Evolutionary conservation across 2,888 invertebrate species (phyloP).

Genomic region (Caradrina clavipalpis): DNA sequence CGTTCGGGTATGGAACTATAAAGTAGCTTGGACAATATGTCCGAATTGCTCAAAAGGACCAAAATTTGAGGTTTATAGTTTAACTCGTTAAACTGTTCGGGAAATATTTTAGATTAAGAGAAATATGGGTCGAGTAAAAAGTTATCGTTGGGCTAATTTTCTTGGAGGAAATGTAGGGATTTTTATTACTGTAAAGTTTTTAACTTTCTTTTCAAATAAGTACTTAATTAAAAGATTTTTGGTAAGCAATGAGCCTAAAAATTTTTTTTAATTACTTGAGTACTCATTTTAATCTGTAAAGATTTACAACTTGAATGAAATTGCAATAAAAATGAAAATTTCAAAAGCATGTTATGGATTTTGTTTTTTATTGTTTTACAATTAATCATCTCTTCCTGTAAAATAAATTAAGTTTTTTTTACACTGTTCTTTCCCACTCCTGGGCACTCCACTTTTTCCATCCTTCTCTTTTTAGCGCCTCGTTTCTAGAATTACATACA

Average conservation of each 20-base stretch:
- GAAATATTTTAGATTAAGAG: conserved; percentile 36
- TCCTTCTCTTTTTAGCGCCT: too few relatives aligned
- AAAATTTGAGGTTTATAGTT: conserved; percentile 41
- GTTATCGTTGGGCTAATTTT: conserved; percentile 17
- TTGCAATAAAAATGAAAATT: neutral
- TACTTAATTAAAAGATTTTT: neutral
- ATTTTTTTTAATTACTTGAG: too few relatives aligned
- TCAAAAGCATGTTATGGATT: too few relatives aligned
- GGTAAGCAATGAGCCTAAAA: too few relatives aligned
- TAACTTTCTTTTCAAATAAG: neutral
- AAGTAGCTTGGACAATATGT: conserved; percentile 39
- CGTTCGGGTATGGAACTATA: conserved; percentile 46
- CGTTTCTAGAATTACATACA: too few relatives aligned
- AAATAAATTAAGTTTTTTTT: too few relatives aligned
- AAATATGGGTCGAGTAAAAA: conserved; percentile 32
- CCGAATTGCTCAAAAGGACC: conserved; percentile 31
- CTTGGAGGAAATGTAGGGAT: neutral
- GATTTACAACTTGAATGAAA: too few relatives aligned
- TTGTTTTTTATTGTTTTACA: too few relatives aligned
- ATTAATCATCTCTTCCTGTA: too few relatives aligned
- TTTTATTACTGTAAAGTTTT: conserved; percentile 7
- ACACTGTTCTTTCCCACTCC: too few relatives aligned
- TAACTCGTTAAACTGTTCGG: conserved; percentile 33
- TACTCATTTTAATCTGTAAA: too few relatives aligned
- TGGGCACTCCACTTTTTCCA: too few relatives aligned